Base-by-base conservation (phyloP, 2,888 invertebrate species). In the Latrodectus hesperus region DNA sequence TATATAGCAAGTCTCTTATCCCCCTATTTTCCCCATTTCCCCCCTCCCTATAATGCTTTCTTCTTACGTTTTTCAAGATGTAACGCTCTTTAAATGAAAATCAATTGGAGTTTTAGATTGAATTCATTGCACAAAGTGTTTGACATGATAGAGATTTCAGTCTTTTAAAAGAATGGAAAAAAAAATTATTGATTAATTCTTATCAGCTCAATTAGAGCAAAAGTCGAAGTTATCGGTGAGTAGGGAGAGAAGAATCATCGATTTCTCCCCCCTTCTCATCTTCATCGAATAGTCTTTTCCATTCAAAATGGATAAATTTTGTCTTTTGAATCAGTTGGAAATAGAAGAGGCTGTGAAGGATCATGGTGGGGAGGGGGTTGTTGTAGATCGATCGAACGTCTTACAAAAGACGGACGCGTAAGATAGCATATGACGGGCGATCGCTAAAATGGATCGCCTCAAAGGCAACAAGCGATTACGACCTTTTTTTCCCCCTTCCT, bases 221-320 rank as follows among this genome's bases (percentile, higher is more conserved):
- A 38, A 38, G 38, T 38, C 38, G 38, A 74, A 60, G 60, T 12
- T n/a, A 60, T 60, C 10, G 60, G n/a, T 60, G 67, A 16, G 55
- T 55, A 14, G 53, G 73, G 55, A 26, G 72, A 16, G 22, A 49
- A 73, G 65, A 55, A 82, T 74, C 80, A 65, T 64, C 52, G 14
- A 70, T 52, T 74, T 65, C 67, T 26, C 17, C n/a, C 17, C 49
- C 16, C 53, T 14, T 17, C 51, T 82, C 71, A 60, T 55, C 68
- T 71, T 79, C 60, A 60, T 38, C 55, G 60, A 70, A 53, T 17
- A 55, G 60, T 17, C 68, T 52, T 77, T 72, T 17, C 73, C 74
- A 74, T 82, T 82, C 82, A 74, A 67, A 67, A 74, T 52, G 82
- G 73, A 82, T 82, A 82, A 74, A 82, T 82, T 74, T 53, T 74